A percentile compares a stretch with the other conserved stretches of the same genome.
Evolutionary conservation across 2,797 vertebrate species (phyloP).

Genomic region (Perodicticus potto): DNA sequence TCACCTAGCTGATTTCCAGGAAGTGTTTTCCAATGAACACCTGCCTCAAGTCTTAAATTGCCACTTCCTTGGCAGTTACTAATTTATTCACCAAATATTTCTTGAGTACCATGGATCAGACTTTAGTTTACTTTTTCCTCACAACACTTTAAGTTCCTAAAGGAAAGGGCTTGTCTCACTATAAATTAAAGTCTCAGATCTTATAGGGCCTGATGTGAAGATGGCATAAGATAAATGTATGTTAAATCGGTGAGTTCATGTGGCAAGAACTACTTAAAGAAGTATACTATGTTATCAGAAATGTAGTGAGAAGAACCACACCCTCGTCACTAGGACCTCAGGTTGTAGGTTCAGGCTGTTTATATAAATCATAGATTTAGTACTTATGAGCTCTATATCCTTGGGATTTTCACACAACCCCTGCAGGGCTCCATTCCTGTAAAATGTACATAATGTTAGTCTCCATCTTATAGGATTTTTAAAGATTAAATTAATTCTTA

Average conservation of each 20-base stretch:
- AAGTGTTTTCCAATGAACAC: neutral
- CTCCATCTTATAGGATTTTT: neutral
- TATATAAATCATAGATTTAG: neutral
- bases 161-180: neutral
- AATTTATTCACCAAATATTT: constrained; percentile 35
- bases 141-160: neutral
- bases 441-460: neutral
- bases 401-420: neutral
- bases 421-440: neutral
- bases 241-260: neutral
- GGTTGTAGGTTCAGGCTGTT: neutral
- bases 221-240: neutral
- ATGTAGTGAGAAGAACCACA: neutral
- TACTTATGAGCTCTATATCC: neutral
- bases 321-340: neutral
- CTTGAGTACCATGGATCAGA: neutral
- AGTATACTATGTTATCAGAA: neutral
- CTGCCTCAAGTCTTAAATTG: neutral
- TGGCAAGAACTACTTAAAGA: neutral
- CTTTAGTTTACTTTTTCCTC: constrained; percentile 7
- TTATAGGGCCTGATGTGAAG: neutral
- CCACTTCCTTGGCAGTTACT: neutral
- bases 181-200: neutral
- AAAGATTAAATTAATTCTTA: neutral
- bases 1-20: neutral